Base-by-base conservation (phyloP, 2,797 vertebrate species). In the Darevskia mixta region DNA sequence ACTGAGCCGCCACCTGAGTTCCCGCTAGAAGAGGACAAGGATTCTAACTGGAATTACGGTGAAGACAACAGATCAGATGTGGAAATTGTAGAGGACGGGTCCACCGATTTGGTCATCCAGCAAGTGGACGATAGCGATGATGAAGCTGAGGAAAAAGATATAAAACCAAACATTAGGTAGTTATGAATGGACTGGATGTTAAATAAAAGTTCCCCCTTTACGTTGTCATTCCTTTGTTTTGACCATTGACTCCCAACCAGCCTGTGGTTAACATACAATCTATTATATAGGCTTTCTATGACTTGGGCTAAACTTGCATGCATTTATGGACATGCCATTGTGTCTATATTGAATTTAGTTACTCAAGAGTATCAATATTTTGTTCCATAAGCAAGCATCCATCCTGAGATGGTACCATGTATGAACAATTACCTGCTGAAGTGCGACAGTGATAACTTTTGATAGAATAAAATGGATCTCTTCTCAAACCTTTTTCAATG, bases 81-180 rank as follows among this genome's bases (percentile, higher is more conserved):
- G 94, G 96, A 97, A 89, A 96, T 99, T 23, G 98, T 99, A 0
- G 98, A 98, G 92, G 98, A 99, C 58, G 98, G 98, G 1, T 98
- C 98, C 1, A 97, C 96, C 0, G 98, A 99, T 91, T 96, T 99
- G 93, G 98, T 99, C 88, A 99, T 99, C 90, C 98, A 99, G 88
- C 98, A 99, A 69, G 98, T 99, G 75, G 99, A 99, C 0, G 98
- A 99, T 92, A 99, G 99, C 6, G 99, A 99, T 1, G 99, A 99
- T 45, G 98, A 98, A 85, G 95, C 97, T 49, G 97, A 98, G 25
- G 96, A 97, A 72, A 97, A 97, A 90, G 97, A 97, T 32, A 90
- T 95, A 35, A 97, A 97, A 35, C 96, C 97, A 7, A 97, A 95
- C 7, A 92, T 97, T 92, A 96, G 96, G 95, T 97, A 97, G 97